phyloP scores from a whole-genome alignment of 2,113 vertebrate species.

The Odocoileus hemionus region DNA sequence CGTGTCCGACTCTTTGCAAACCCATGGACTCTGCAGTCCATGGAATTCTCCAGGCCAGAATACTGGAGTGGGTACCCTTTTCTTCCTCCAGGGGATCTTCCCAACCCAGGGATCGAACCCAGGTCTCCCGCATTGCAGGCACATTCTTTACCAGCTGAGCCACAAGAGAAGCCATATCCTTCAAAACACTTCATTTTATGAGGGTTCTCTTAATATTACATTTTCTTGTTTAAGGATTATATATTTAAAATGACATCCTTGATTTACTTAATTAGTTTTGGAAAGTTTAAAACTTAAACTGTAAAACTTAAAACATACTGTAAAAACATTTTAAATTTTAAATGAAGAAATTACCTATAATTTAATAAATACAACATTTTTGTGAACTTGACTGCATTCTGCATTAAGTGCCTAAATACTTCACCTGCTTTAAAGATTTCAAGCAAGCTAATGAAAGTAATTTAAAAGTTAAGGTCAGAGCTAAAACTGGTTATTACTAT shows the following conservation, averaged over 20 bases:
- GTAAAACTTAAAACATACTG: neutral
- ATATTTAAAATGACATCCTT: conserved; percentile 1
- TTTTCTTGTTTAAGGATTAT: neutral
- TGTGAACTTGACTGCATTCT: neutral
- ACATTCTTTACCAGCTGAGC: neutral
- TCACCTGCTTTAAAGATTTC: conserved; percentile 30
- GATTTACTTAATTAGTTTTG: neutral
- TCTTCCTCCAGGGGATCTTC: neutral
- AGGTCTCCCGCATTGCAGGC: neutral
- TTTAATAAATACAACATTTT: neutral
- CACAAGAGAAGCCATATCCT: neutral
- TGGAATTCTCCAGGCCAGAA: neutral
- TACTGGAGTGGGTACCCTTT: neutral
- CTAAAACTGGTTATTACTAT: conserved; percentile 5
- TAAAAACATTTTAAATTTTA: neutral
- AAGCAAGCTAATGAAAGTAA: neutral
- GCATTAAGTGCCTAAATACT: neutral
- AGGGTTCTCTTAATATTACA: neutral
- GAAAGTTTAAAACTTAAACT: neutral
- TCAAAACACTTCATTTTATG: neutral
- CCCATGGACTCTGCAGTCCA: neutral
- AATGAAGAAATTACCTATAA: neutral
- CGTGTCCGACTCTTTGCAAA: neutral
- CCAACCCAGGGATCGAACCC: neutral
- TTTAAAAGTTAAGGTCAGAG: conserved; percentile 47